Conservation (phyloP, 2,888 invertebrate genomes). For the Toxonevra muliebris region DNA sequence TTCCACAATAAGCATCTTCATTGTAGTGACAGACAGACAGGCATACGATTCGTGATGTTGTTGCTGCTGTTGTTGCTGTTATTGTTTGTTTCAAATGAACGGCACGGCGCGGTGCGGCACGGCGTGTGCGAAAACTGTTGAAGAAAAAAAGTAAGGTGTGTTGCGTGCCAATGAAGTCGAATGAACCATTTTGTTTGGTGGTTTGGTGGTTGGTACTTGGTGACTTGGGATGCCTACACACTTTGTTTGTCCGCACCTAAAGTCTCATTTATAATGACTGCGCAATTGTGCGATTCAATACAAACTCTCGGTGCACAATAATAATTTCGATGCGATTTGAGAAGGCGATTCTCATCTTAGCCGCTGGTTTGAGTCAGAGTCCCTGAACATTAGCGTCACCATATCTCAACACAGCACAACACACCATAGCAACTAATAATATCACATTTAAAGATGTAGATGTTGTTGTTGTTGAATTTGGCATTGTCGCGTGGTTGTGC, state of each 20-base stretch:
- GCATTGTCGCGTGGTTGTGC: conserved; percentile 40
- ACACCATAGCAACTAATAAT: conserved; percentile 10
- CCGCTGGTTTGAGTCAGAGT: conserved; percentile 29
- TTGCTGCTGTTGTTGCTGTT: too few relatives aligned
- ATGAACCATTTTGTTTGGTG: not conserved
- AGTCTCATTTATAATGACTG: conserved; percentile 40
- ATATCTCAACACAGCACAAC: not conserved
- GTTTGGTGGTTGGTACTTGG: conserved; percentile 21
- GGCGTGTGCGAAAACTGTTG: not conserved
- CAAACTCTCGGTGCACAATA: not conserved
- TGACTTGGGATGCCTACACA: conserved; percentile 42
- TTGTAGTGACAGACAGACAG: not conserved
- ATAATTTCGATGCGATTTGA: conserved; percentile 30
- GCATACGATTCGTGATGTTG: not conserved
- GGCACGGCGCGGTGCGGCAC: not conserved
- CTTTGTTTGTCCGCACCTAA: conserved; percentile 40
- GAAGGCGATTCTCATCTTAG: conserved; percentile 38
- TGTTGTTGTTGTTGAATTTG: too few relatives aligned
- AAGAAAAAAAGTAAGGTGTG: conserved; percentile 41
- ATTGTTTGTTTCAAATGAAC: not conserved
- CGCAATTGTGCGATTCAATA: conserved; percentile 38
- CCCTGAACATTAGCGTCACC: conserved; percentile 19
- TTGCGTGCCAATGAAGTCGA: conserved; percentile 42
- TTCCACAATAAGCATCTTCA: not conserved
- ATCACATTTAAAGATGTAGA: too few relatives aligned